phyloP scores from a whole-genome alignment of 2,888 invertebrate genomes.

The Pycnomerus fuliginosus region DNA sequence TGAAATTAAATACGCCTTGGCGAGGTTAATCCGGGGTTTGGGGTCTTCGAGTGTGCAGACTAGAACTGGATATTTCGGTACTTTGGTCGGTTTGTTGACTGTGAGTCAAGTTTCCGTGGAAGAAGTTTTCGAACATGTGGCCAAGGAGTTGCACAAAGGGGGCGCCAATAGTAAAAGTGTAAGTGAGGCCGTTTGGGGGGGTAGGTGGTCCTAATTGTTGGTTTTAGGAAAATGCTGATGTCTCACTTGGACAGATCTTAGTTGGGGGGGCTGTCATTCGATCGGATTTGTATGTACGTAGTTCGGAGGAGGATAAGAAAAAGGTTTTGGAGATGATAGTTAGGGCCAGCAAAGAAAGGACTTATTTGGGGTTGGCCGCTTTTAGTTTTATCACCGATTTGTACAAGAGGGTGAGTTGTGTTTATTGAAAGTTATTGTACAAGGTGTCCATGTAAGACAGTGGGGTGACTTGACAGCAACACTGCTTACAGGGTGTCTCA shows the following conservation, averaged over 20 bases:
- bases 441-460: no score
- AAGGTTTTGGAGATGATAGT: conserved; percentile 54
- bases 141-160: conserved; percentile 64
- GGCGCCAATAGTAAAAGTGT: conserved; percentile 67
- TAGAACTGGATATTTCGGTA: conserved; percentile 68
- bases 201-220: conserved; percentile 17
- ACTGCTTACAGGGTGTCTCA: no score
- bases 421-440: no score
- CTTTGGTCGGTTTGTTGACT: conserved; percentile 63
- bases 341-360: conserved; percentile 61
- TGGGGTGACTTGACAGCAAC: no score
- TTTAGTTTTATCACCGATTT: conserved; percentile 64
- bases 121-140: conserved; percentile 60
- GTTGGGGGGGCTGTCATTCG: conserved; percentile 69
- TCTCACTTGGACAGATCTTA: conserved; percentile 69
- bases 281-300: conserved; percentile 60
- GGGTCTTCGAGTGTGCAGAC: conserved; percentile 66
- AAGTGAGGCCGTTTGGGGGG: conserved; percentile 45
- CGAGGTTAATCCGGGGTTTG: conserved; percentile 69
- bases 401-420: conserved; percentile 59
- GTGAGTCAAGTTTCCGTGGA: conserved; percentile 55
- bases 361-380: conserved; percentile 62
- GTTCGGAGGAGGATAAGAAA: conserved; percentile 55
- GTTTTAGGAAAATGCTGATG: conserved; percentile 71
- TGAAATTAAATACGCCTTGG: conserved; percentile 67